phyloP scores from a whole-genome alignment of 2,113 vertebrate species.

The Nicator chloris region DNA sequence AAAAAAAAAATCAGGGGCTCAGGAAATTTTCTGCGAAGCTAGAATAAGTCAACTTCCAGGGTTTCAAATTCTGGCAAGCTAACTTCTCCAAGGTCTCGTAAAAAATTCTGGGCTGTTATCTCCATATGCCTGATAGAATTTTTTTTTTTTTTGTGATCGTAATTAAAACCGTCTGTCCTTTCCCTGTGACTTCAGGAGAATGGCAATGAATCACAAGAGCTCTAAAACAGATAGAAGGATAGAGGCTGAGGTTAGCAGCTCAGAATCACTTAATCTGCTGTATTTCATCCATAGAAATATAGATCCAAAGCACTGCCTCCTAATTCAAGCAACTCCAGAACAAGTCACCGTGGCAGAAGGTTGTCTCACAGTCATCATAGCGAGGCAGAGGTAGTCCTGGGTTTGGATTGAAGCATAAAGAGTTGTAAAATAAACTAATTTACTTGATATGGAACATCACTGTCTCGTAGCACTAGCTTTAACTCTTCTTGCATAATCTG shows the following conservation, averaged over 20 bases:
- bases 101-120: constrained; percentile 63
- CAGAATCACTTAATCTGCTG: constrained; percentile 19
- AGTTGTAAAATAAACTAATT: not conserved
- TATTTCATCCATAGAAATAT: constrained; percentile 29
- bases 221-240: constrained; percentile 25
- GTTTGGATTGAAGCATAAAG: not conserved
- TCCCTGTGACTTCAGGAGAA: constrained; percentile 56
- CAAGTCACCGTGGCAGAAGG: not conserved
- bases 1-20: not conserved
- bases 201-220: constrained; percentile 60
- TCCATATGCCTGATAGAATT: constrained; percentile 45
- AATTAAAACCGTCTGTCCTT: constrained; percentile 65
- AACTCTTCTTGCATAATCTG: not conserved
- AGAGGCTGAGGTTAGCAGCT: constrained; percentile 27
- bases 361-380: not conserved
- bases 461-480: not conserved
- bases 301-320: not conserved
- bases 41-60: constrained; percentile 18
- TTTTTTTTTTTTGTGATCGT: constrained; percentile 30
- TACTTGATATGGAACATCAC: not conserved
- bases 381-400: not conserved
- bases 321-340: not conserved
- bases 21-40: not conserved
- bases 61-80: constrained; percentile 43
- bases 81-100: constrained; percentile 54